Evolutionary conservation across 2,113 vertebrate genomes (phyloP).

Genomic region (Paralichthys olivaceus): DNA sequence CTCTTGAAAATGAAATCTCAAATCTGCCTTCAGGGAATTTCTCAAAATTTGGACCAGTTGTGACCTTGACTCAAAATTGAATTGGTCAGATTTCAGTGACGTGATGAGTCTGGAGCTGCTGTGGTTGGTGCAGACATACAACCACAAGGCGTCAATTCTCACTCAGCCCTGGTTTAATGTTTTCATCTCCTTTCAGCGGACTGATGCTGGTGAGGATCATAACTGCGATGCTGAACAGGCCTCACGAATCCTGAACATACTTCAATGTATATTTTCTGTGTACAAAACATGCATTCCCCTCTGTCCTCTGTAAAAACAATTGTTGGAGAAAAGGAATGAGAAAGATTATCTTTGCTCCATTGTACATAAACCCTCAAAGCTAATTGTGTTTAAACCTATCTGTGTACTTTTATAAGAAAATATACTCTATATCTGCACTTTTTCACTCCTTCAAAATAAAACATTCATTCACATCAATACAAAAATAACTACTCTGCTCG

Average conservation of each 20-base stretch:
- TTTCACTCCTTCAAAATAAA: constrained; percentile 5
- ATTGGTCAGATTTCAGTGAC: too few relatives aligned
- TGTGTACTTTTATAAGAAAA: background rate
- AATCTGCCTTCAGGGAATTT: too few relatives aligned
- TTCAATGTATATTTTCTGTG: background rate
- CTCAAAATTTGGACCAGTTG: too few relatives aligned
- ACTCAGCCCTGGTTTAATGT: background rate
- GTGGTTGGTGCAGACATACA: too few relatives aligned
- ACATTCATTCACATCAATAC: background rate
- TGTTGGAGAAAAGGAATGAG: too few relatives aligned
- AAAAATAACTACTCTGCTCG: constrained; percentile 9
- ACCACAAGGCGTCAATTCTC: too few relatives aligned
- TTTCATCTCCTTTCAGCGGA: constrained; percentile 79
- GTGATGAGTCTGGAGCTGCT: too few relatives aligned
- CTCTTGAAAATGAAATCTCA: too few relatives aligned
- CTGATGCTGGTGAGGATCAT: constrained; percentile 87
- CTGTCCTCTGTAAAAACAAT: background rate
- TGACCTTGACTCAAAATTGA: too few relatives aligned
- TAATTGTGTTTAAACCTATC: background rate
- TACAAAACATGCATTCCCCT: background rate
- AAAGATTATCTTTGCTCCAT: background rate
- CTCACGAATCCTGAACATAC: constrained; percentile 39
- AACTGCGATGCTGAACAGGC: constrained; percentile 73
- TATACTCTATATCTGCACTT: background rate
- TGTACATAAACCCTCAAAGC: too few relatives aligned